Evolutionary conservation across 2,797 vertebrate genomes (phyloP).

Genomic region (Lithobates sylvaticus): DNA sequence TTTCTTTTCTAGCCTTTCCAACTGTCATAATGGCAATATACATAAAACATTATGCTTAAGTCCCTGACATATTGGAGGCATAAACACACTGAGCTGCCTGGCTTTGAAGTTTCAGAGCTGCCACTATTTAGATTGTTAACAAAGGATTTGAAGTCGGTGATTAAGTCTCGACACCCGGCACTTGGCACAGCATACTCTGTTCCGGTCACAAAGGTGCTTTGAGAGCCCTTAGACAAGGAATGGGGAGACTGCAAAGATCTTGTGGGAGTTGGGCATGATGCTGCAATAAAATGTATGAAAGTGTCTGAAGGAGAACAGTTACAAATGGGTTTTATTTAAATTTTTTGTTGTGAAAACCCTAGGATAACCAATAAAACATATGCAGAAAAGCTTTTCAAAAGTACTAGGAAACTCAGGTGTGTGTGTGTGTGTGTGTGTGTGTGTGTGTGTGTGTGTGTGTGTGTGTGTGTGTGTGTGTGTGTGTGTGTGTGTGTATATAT

Average conservation of each 20-base stretch:
- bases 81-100: slow-evolving; percentile 74
- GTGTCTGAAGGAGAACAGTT: background rate
- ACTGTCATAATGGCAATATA: slow-evolving; percentile 78
- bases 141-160: slow-evolving; percentile 59
- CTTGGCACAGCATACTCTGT: slow-evolving; percentile 28
- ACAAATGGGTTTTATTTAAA: background rate
- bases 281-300: background rate
- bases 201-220: slow-evolving; percentile 27
- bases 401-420: background rate
- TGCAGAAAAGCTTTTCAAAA: background rate
- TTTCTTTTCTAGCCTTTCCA: slow-evolving; percentile 75
- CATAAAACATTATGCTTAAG: slow-evolving; percentile 78
- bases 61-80: slow-evolving; percentile 75
- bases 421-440: no score
- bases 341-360: background rate
- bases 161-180: slow-evolving; percentile 49
- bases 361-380: background rate
- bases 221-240: slow-evolving; percentile 3
- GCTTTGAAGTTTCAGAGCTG: slow-evolving; percentile 71
- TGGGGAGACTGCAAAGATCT: background rate
- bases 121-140: slow-evolving; percentile 64
- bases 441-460: background rate
- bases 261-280: background rate
- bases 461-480: background rate
- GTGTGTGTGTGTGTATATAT: no score